Evolutionary conservation across 2,888 invertebrate species (phyloP), one percentile per base, ranked within the genome.

Genomic region (Drosophila subquinaria): DNA sequence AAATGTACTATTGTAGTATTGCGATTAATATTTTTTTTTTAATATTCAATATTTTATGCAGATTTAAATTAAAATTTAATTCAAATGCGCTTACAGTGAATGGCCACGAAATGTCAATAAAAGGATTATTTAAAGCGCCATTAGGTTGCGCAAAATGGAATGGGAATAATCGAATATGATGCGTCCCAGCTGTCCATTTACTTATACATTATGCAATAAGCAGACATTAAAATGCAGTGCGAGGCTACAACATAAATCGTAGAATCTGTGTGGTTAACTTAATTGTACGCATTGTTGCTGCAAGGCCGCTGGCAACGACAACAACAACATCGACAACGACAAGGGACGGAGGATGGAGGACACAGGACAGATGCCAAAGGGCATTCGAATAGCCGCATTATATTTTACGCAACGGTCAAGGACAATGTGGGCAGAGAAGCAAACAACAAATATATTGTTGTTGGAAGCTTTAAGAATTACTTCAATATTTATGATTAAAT

Each of bases 371-470:
- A 6, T 15, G 15, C 66, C 48, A 65, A 85, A 88, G 86, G 88
- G 73, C 82, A 43, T 23, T 38, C 35, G 33, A 51, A 47, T 47
- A 40, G 35, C 63, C 69, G 43, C 48, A 78, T 69, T 69, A 77
- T 75, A 72, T 75, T 79, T 69, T 69, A 67, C 59, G 60, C 61
- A 66, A 69, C 69, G 76, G 88, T 79, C 86, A 84, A 84, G 86
- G 88, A 72, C 79, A 72, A 11, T 56, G 56, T 40, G 43, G 23
- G 45, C 23, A 11, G 35, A 33, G 45, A 40, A 45, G 42, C 53
- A 51, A 17, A 20, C 27, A 36, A 17, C 5, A 38, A 23, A 27
- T 27, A 33, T 27, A 33, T 20, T 42, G 56, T 35, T 17, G 10
- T 30, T n/a, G 2, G 13, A 17, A n/a, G 53, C 38, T 66, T 57